A percentile compares a stretch with the other conserved stretches of the same genome.
Conservation (phyloP, 1,140 invertebrate species). For the Tetraneura akinire region DNA sequence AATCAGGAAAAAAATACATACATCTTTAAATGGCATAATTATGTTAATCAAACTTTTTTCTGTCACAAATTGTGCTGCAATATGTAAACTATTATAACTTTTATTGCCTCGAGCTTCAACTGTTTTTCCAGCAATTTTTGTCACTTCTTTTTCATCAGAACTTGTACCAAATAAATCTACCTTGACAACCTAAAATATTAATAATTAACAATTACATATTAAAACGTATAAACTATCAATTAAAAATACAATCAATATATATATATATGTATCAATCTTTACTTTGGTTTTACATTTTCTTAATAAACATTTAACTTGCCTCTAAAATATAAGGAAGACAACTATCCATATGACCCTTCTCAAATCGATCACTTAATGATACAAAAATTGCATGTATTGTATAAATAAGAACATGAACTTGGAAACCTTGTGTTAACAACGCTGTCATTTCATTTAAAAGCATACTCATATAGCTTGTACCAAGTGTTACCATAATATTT, state of each 20-base stretch:
- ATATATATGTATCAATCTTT: no score
- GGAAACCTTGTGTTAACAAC: slow-evolving; percentile 84
- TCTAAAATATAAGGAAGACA: slow-evolving; percentile 79
- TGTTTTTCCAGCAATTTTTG: slow-evolving; percentile 77
- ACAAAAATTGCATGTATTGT: slow-evolving; percentile 83
- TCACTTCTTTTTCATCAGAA: slow-evolving; percentile 89
- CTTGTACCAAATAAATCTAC: slow-evolving; percentile 85
- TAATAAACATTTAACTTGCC: slow-evolving; percentile 59
- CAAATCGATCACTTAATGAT: slow-evolving; percentile 68
- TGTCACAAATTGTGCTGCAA: slow-evolving; percentile 78
- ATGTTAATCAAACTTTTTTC: slow-evolving; percentile 75
- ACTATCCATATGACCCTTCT: slow-evolving; percentile 74
- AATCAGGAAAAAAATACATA: slow-evolving; percentile 57
- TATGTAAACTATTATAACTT: slow-evolving; percentile 82
- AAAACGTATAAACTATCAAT: no score
- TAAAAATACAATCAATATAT: no score
- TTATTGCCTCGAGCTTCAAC: slow-evolving; percentile 81
- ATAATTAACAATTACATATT: slow-evolving; percentile 50
- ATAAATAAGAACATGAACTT: slow-evolving; percentile 88
- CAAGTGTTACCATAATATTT: slow-evolving; percentile 83
- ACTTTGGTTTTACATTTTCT: no score
- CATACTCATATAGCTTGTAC: slow-evolving; percentile 76
- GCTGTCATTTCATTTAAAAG: slow-evolving; percentile 80
- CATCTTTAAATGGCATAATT: slow-evolving; percentile 79
- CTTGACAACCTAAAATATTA: slow-evolving; percentile 76